Evolutionary conservation across 2,888 invertebrate genomes (phyloP), one percentile per base, ranked within the genome.

Genomic region (Drosophila aldrichi): DNA sequence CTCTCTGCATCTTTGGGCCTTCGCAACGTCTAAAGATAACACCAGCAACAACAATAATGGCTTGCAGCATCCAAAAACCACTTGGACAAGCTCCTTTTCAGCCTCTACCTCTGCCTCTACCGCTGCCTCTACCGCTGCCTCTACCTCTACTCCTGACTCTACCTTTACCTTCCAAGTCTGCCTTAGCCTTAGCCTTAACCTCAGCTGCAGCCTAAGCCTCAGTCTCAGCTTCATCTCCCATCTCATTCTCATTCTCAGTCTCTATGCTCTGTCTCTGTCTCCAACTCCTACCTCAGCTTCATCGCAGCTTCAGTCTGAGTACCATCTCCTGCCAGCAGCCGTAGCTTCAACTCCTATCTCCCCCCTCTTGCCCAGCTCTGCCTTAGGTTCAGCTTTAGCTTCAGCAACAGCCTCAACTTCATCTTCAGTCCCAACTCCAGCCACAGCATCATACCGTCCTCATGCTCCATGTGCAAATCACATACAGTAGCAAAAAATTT

Each of bases 401-500:
- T 12, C 51, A 14, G 20, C 34, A 4, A 34, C 36, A 38, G 14
- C 10, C 88, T 79, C 70, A 16, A 7, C 22, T 10, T 34, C 52
- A 52, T 3, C 8, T 77, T 71, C 52, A 38, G 8, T 12, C 77
- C 73, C 70, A 77, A 79, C 75, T 76, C 34, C 34, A 34, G 34
- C 34, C 34, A 12, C 8, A 29, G 36, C 36, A 38, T 38, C 36
- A 38, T 16, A 14, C 70, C 80, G 79, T 81, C 75, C 80, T 78
- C 70, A 20, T 54, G n/a, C 54, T 25, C 25, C 77, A 77, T 76
- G 85, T 76, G 81, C 81, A 89, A 89, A 89, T 84, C 84, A 88
- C 89, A 86, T 82, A 86, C 86, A 88, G 86, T 86, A 86, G 86
- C 86, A 86, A 88, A 82, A 90, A 90, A 90, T 86, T 86, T 86